Evolutionary conservation across 1,140 invertebrate genomes (phyloP), one percentile per base, ranked within the genome.

Genomic region (Callitettix versicolor): DNA sequence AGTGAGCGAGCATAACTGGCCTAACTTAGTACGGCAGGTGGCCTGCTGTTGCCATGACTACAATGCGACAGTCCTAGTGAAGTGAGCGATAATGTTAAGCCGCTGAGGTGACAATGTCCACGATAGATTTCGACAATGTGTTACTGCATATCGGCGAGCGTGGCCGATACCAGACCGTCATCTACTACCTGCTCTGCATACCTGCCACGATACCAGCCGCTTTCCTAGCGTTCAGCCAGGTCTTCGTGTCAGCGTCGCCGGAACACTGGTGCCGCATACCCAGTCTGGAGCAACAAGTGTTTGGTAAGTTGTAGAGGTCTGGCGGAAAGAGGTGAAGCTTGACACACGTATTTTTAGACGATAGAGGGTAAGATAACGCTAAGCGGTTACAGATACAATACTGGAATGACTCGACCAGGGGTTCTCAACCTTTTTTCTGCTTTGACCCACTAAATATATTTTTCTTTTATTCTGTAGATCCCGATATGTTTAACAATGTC

Each of bases 121-220:
- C 75, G 47, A 85, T 86, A 84, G 78, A 79, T 56, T 86, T 85
- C 66, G 84, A 87, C 60, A 81, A 83, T 57, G 75, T 86, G 7
- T 74, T 87, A 24, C 63, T 72, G 1, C 68, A 78, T 22, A 68
- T 86, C 65, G 85, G 85, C 15, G 82, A 86, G 60, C 86, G 87
- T 61, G 85, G 85, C 6, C 69, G 71, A 11, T 86, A 85, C 62
- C 85, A 88, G 63, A 79, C 76, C 60, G 71, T 78, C 42, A 78
- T 86, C 41, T 86, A 83, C 62, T 69, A 84, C 47, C 67, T 88
- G 11, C 66, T 86, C 30, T 85, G 82, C 61, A 66, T 86, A 17
- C 83, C 84, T 2, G 78, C 79, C 2, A 82, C 79, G 20, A 71
- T 84, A 36, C 81, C 81, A 1, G 80, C 80, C 7, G 82, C 80